phyloP scores from a whole-genome alignment of 2,888 invertebrate genomes.

The Agrochola lychnidis region DNA sequence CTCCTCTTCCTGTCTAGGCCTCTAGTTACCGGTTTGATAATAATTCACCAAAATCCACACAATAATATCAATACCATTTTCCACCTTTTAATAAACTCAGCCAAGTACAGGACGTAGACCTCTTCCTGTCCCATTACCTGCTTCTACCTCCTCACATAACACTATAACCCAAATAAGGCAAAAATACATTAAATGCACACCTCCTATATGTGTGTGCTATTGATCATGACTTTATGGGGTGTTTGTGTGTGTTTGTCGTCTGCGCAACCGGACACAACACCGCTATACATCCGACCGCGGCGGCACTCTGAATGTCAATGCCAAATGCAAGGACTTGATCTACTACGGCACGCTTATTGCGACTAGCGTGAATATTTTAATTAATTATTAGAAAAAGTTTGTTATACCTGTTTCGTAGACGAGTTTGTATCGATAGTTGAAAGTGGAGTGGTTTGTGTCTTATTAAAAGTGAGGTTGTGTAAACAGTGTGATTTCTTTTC shows the following conservation, averaged over 20 bases:
- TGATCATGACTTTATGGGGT: not conserved
- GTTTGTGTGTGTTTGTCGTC: conserved; percentile 38
- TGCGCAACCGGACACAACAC: conserved; percentile 65
- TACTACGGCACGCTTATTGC: conserved; percentile 32
- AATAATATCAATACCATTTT: not conserved
- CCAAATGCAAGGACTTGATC: conserved; percentile 63
- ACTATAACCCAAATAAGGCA: conserved; percentile 31
- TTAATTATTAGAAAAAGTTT: conserved; percentile 61
- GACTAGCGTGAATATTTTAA: conserved; percentile 53
- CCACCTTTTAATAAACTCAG: too few species aligned
- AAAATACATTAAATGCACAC: conserved; percentile 47
- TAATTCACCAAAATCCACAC: not conserved
- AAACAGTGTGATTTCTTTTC: conserved; percentile 33
- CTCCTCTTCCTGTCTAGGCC: not conserved
- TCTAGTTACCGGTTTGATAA: not conserved
- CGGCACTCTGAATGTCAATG: conserved; percentile 68
- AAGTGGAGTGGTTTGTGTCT: conserved; percentile 18
- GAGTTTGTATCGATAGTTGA: conserved; percentile 39
- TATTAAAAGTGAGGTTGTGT: conserved; percentile 21
- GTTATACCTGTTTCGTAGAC: conserved; percentile 46
- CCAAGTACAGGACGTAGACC: not conserved
- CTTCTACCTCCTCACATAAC: conserved; percentile 1
- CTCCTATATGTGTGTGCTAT: not conserved
- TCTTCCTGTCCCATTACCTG: conserved; percentile 11
- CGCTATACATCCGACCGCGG: conserved; percentile 65